Percentiles rank a stretch among this genome's conserved stretches.
Conservation (phyloP, 2,888 invertebrate genomes). For the Acrobasis repandana region DNA sequence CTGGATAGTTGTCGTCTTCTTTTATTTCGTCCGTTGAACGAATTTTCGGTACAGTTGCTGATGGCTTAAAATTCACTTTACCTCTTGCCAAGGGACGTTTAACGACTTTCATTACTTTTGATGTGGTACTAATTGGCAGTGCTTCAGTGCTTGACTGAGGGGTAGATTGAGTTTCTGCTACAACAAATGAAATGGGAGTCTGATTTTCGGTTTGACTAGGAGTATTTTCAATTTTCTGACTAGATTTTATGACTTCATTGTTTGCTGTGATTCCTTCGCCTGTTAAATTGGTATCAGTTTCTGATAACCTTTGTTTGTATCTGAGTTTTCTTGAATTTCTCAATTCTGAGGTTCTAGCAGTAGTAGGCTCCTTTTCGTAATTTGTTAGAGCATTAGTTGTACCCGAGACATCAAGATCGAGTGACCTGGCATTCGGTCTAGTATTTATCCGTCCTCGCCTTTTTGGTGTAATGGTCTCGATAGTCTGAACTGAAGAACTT, state of each 20-base stretch:
- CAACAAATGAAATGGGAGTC: conserved; percentile 41
- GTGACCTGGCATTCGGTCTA: conserved; percentile 51
- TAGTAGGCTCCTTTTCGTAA: conserved; percentile 60
- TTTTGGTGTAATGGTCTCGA: conserved; percentile 46
- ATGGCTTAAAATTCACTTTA: conserved; percentile 49
- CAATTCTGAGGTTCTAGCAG: conserved; percentile 56
- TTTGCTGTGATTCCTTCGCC: conserved; percentile 57
- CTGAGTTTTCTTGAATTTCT: conserved; percentile 64
- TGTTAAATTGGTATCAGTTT: conserved; percentile 70
- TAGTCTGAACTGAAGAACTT: conserved; percentile 51
- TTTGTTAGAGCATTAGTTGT: conserved; percentile 63
- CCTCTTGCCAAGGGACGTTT: conserved; percentile 58
- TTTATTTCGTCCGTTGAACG: conserved; percentile 76
- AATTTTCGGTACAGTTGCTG: conserved; percentile 41
- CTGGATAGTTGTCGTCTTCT: conserved; percentile 86
- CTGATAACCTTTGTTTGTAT: conserved; percentile 59
- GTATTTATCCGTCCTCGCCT: conserved; percentile 57
- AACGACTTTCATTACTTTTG: conserved; percentile 57
- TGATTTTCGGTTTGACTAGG: conserved; percentile 66
- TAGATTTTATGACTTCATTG: conserved; percentile 64
- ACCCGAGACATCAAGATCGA: conserved; percentile 64
- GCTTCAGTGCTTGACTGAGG: conserved; percentile 55
- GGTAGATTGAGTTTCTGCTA: conserved; percentile 40
- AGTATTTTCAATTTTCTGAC: conserved; percentile 59
- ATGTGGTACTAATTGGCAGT: conserved; percentile 48